These are phyloP conservation scores for Alethe diademata DNA, from an alignment of 2,113 vertebrate species.

Conservation along the genomic window DNA sequence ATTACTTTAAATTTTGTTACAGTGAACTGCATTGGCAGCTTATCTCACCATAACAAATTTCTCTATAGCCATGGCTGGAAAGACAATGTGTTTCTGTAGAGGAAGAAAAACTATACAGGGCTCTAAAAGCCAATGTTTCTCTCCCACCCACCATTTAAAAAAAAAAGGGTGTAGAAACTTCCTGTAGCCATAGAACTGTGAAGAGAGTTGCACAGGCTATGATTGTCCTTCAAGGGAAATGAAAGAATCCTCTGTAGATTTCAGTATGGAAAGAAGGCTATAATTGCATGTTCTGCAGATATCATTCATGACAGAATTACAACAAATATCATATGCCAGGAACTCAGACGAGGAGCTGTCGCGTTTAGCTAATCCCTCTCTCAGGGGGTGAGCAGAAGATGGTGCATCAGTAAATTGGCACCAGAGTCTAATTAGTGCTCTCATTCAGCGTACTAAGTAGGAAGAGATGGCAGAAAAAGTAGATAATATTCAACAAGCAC, in stretches of 20 bases:
- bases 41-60: constrained; percentile 45
- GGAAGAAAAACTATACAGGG: constrained; percentile 29
- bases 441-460: constrained; percentile 33
- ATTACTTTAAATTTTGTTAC: constrained; percentile 37
- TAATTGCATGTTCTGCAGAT: constrained; percentile 41
- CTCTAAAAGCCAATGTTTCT: constrained; percentile 17
- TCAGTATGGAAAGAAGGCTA: background rate
- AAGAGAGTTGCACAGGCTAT: background rate
- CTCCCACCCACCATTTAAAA: background rate
- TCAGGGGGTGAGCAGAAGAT: constrained; percentile 44
- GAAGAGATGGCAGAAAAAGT: constrained; percentile 26
- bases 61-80: constrained; percentile 40
- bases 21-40: constrained; percentile 9
- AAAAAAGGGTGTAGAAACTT: background rate
- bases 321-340: constrained; percentile 44
- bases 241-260: background rate
- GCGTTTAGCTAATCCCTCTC: constrained; percentile 22
- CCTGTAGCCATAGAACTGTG: background rate
- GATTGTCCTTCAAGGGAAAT: constrained; percentile 33
- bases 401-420: constrained; percentile 56
- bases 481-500: constrained; percentile 26
- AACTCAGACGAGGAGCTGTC: constrained; percentile 2
- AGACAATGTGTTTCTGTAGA: constrained; percentile 30
- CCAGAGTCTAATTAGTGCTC: constrained; percentile 39
- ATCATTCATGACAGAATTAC: constrained; percentile 49